These are phyloP conservation scores for Erythrocercus mccallii DNA, from an alignment of 2,113 vertebrate genomes.

Conservation along the genomic window DNA sequence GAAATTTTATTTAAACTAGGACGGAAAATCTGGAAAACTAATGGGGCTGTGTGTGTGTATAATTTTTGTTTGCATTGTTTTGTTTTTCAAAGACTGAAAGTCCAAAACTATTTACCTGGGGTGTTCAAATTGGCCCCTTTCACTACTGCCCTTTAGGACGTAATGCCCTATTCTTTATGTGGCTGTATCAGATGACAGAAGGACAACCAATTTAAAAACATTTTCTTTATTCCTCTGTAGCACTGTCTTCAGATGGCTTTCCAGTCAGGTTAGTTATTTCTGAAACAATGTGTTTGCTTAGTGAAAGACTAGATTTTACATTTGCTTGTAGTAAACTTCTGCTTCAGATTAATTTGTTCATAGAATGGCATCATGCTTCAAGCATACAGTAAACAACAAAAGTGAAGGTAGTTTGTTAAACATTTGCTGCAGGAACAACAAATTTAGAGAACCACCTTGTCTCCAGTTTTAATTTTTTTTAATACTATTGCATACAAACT, in stretches of 20 bases:
- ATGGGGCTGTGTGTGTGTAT: not conserved
- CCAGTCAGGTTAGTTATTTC: not conserved
- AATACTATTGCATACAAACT: not conserved
- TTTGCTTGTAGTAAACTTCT: not conserved
- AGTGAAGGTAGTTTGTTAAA: conserved; percentile 1
- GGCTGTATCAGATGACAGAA: not conserved
- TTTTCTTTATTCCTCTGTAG: not conserved
- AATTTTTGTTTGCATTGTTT: not conserved
- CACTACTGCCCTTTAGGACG: not conserved
- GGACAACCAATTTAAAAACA: not conserved
- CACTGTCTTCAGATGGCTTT: not conserved
- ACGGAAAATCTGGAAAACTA: not conserved
- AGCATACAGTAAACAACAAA: not conserved
- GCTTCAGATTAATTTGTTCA: not conserved
- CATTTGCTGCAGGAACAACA: not conserved
- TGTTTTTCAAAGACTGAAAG: not conserved
- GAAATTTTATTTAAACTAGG: not conserved
- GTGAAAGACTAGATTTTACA: not conserved
- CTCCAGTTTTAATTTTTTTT: not conserved
- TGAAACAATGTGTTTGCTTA: not conserved
- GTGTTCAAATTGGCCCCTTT: not conserved
- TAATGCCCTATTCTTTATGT: not conserved
- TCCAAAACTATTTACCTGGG: not conserved
- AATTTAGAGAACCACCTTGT: not conserved
- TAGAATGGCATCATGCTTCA: not conserved